Evolutionary conservation across 2,888 invertebrate species (phyloP).

Genomic region (Chymomyza amoena): DNA sequence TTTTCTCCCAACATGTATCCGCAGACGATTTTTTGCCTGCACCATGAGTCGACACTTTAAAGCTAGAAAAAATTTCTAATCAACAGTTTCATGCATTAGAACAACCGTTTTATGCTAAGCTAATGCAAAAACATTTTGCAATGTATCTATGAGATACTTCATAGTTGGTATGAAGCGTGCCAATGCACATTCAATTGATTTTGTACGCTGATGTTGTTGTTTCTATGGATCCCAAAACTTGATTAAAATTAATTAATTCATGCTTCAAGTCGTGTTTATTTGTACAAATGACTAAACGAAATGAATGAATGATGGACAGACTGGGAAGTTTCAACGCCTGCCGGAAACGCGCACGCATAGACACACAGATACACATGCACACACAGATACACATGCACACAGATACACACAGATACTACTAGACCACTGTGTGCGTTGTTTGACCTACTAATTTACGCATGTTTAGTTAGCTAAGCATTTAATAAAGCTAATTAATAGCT

Average conservation of each 20-base stretch:
- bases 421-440: constrained; percentile 38
- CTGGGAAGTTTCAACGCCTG: constrained; percentile 19
- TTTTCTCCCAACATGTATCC: too few species aligned
- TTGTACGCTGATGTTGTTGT: constrained; percentile 22
- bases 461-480: constrained; percentile 61
- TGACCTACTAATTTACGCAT: constrained; percentile 72
- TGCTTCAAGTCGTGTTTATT: constrained; percentile 58
- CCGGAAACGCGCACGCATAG: constrained; percentile 28
- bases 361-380: constrained; percentile 20
- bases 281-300: constrained; percentile 70
- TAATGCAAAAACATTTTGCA: neutral
- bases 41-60: too few species aligned
- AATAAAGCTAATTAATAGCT: constrained; percentile 68
- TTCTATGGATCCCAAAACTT: constrained; percentile 63
- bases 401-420: constrained; percentile 17
- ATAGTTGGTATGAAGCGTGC: neutral
- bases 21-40: too few species aligned
- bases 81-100: neutral
- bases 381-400: constrained; percentile 6
- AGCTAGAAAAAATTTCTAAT: too few species aligned
- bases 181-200: neutral
- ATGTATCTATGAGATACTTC: neutral
- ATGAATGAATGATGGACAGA: constrained; percentile 48
- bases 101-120: neutral
- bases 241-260: constrained; percentile 72